Evolutionary conservation across 2,113 vertebrate species (phyloP), one percentile per base, ranked within the genome.

Genomic region (Miniopterus natalensis): DNA sequence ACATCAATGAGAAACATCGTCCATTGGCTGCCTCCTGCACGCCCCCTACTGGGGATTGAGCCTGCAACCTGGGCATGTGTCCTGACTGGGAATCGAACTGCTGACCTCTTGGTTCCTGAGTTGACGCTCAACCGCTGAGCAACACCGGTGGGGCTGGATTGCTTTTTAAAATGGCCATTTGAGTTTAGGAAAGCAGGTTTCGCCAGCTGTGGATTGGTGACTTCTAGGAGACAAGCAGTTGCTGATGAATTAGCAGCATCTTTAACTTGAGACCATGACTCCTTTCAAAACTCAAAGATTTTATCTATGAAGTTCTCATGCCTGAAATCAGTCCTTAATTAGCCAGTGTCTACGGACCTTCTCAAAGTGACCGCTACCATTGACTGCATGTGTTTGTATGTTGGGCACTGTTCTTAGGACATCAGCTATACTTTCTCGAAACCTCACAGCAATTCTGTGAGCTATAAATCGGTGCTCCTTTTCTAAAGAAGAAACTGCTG

Each of bases 301-400:
- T 61, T 79, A 88, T 83, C 63, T 61, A 68, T 94, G 61, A 78
- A 84, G 17, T 2, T 77, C 53, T 66, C 47, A 51, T 95, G 93
- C 59, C 92, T 90, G 59, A 97, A 84, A 63, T 42, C 66, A 70
- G 65, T 81, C 61, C n/a, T 57, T 95, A 84, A 63, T 87, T 94
- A 90, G n/a, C n/a, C 57, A n/a, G 73, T 86, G 53, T 10, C 55
- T 47, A 70, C 84, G 86, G 78, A 75, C 31, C 23, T 90, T 74
- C 68, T 90, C 65, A 7, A 45, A 86, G 29, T 83, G 59, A 84
- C 65, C 13, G 27, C 51, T 75, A n/a, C 53, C 42, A 87, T 88
- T 92, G 40, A 79, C 36, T 65, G 8, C 11, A 2, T 31, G 61
- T 55, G 36, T 90, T 81, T 95, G 31, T 87, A 75, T 55, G 47